These are phyloP conservation scores for Leptopilina drosophilae DNA, from an alignment of 2,888 invertebrate species.

Conservation along the genomic window DNA sequence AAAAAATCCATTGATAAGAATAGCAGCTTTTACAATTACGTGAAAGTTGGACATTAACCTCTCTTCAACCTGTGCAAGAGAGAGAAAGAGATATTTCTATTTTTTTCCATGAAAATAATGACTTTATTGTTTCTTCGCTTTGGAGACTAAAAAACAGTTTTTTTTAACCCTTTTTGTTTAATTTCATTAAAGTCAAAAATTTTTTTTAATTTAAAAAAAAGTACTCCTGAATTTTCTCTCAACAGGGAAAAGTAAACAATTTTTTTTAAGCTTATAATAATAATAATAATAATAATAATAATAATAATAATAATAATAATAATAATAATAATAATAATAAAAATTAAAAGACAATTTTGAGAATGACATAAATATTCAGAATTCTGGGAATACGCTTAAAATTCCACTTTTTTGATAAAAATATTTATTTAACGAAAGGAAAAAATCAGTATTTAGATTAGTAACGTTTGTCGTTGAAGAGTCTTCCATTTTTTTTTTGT, in stretches of 20 bases:
- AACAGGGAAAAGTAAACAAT: too few relatives aligned
- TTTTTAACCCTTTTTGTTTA: too few relatives aligned
- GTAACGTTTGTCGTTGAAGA: background rate
- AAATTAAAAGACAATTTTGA: background rate
- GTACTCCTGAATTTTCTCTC: too few relatives aligned
- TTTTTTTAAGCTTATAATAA: too few relatives aligned
- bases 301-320: too few relatives aligned
- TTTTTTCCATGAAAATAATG: background rate
- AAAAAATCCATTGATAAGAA: background rate
- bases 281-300: too few relatives aligned
- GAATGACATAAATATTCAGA: background rate
- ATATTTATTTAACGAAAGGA: background rate
- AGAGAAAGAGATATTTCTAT: background rate
- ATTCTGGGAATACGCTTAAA: background rate
- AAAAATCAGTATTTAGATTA: background rate
- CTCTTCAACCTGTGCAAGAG: background rate
- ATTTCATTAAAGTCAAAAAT: too few relatives aligned
- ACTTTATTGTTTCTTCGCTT: constrained; percentile 17
- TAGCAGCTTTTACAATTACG: background rate
- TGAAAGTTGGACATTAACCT: constrained; percentile 3
- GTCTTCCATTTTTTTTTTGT: background rate
- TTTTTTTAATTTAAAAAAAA: too few relatives aligned
- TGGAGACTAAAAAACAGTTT: too few relatives aligned
- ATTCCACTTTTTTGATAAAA: background rate
- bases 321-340: too few relatives aligned